Evolutionary conservation across 37 sponge, comb jelly and placozoan species (phyloP), one percentile per base, ranked within the genome.

Genomic region (Theonella swinhoei): DNA sequence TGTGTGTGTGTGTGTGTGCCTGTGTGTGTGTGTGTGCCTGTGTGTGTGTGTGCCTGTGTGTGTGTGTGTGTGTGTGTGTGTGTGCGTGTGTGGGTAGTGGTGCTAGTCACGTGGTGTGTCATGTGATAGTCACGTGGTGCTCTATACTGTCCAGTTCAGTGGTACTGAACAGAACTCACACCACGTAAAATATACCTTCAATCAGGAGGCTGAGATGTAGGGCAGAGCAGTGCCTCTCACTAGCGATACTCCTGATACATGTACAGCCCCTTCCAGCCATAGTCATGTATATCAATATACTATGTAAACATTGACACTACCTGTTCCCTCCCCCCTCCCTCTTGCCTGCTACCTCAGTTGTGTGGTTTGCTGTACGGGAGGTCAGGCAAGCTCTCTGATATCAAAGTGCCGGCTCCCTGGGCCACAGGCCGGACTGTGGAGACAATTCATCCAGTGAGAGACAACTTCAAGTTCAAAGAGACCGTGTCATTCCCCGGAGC

Each of bases 401-500:
- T 91, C 62, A 74, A 74, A 32, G 61, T 98, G 9, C 98, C 98
- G n/a, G 75, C 90, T 60, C 98, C 98, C 42, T 95, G 96, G 96
- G 85, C 94, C 28, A 84, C 89, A n/a, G 98, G 96, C 4, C 84
- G 91, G 35, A 39, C 59, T 4, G 75, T 98, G 73, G 98, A 98
- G 87, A 95, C 94, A 42, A 77, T 91, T n/a, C 98, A 98, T 61
- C 98, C 98, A n/a, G 92, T 95, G 37, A 81, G 89, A 59, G 98
- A 98, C 79, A 91, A 93, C 81, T 98, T 89, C 88, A 98, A 98
- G 88, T 95, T 93, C 80, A 95, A 95, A 66, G 94, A 98, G 42
- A 93, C 96, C 20, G 92, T 98, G 42, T 81, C 92, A 24, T 95
- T 98, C 69, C 96, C 98, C 3, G 96, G 98, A 29, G 98, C 98